Evolutionary conservation across 2,888 invertebrate species (phyloP).

Genomic region (Epicampocera succincta): DNA sequence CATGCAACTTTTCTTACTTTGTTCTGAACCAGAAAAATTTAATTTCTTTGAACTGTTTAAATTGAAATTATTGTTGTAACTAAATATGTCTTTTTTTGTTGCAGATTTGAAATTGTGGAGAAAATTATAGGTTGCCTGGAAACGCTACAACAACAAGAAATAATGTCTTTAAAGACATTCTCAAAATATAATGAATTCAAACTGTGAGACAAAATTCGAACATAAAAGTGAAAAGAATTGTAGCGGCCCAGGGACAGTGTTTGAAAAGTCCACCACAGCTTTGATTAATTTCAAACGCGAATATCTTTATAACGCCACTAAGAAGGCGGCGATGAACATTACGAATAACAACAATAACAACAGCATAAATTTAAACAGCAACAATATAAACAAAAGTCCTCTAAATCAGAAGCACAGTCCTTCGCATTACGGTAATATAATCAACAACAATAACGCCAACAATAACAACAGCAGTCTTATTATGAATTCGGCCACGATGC

Average conservation of each 20-base stretch:
- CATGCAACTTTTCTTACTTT: no score
- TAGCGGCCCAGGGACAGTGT: slow-evolving; percentile 15
- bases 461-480: slow-evolving; percentile 67
- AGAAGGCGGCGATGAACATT: slow-evolving; percentile 72
- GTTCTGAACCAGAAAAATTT: no score
- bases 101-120: slow-evolving; percentile 17
- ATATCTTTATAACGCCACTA: slow-evolving; percentile 72
- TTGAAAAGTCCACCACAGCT: slow-evolving; percentile 57
- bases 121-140: background rate
- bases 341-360: slow-evolving; percentile 71
- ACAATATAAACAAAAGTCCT: slow-evolving; percentile 68
- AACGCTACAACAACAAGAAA: slow-evolving; percentile 21
- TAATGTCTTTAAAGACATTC: slow-evolving; percentile 52
- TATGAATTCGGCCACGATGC: slow-evolving; percentile 78
- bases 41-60: no score
- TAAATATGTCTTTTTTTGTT: background rate
- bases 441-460: slow-evolving; percentile 69
- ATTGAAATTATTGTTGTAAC: no score
- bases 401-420: slow-evolving; percentile 70
- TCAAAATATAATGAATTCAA: slow-evolving; percentile 56
- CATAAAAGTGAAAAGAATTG: slow-evolving; percentile 43
- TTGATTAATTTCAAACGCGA: slow-evolving; percentile 71
- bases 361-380: slow-evolving; percentile 58
- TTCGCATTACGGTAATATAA: slow-evolving; percentile 34
- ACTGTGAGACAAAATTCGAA: slow-evolving; percentile 56